phyloP scores from a whole-genome alignment of 2,113 vertebrate species.

The rat (Rattus norvegicus) region GRCr8 NC_086026.1:116355501-116356000 shows the following conservation, averaged over 20 bases:
- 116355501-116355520: too few species aligned
- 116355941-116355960: neutral
- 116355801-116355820: neutral
- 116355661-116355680: neutral
- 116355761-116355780: constrained; percentile 49
- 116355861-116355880: constrained; percentile 38
- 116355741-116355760: neutral
- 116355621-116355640: neutral
- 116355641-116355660: neutral
- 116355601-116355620: neutral
- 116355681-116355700: constrained; percentile 40
- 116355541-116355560: neutral
- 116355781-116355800: neutral
- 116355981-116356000: constrained; percentile 12
- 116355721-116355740: constrained; percentile 5
- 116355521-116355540: neutral
- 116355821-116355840: neutral
- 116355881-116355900: neutral
- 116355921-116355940: constrained; percentile 53
- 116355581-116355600: neutral
- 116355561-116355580: neutral
- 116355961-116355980: constrained; percentile 39
- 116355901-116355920: neutral
- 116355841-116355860: neutral
- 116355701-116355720: constrained; percentile 10